Base-by-base conservation (phyloP, 2,888 invertebrate genomes). In the Carterocephalus palaemon region DNA sequence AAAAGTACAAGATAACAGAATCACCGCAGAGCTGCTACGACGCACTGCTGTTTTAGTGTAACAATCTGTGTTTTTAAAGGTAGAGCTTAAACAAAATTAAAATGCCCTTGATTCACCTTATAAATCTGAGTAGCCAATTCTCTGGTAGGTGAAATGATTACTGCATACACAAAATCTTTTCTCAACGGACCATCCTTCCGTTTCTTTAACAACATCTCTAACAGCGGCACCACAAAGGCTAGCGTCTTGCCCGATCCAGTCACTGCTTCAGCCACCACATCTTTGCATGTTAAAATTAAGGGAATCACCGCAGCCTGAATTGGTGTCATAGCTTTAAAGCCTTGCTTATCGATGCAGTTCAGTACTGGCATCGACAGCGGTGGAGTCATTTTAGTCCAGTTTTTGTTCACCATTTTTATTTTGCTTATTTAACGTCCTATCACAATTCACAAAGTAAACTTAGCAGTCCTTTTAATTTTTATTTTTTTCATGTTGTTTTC, bases 211-310 rank as follows among this genome's bases (percentile, higher is more conserved):
- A 99, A 77, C 60, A 97, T 92, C 83, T 99, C 96, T 36, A 99
- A 64, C 62, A 97, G 75, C 0, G 99, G 99, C 28, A 99, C 91
- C 6, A 99, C 83, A 76, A 99, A 99, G 0, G 99, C 97, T 23
- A 99, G 79, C 0, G 99, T 99, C 84, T 99, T 99, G 0, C 99
- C 99, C 53, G 98, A 98, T 2, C 99, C 99, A 1, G 99, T 99
- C 0, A 99, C 96, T 2, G 99, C 99, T 80, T 99, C 98, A 0
- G 95, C 99, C 0, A 96, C 97, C 7, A 99, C 97, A 89, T 99
- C 99, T 78, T 98, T 98, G 60, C 95, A 94, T 4, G 91, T 90
- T 39, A 98, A 73, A 38, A 99, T 87, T 40, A 97, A 85, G 0
- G 97, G 97, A 62, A 98, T 97, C 41, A 95, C 92, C 0, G 96